Evolutionary conservation across 30 jellyfish, hydroid and myxozoan species (phyloP).

Genomic region (Hydractinia echinata): DNA sequence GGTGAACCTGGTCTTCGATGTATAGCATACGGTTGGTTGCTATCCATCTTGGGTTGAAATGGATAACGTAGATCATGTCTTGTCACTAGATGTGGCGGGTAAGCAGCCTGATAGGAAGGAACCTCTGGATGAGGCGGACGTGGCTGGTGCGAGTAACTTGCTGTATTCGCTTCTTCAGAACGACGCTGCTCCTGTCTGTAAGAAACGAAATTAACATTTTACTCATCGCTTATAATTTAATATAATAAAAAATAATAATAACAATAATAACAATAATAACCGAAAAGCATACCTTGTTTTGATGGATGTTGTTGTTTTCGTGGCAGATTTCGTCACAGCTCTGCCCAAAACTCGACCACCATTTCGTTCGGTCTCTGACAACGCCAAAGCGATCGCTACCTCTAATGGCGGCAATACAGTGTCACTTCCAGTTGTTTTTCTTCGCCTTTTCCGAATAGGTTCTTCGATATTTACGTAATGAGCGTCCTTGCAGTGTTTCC

Average conservation of each 20-base stretch:
- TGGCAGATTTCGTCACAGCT: slow-evolving; percentile 9
- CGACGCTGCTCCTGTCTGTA: slow-evolving; percentile 10
- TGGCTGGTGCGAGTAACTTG: background rate
- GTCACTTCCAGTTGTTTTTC: slow-evolving; percentile 97
- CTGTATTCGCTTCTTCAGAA: background rate
- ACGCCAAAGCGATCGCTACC: slow-evolving; percentile 99
- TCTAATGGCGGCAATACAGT: slow-evolving; percentile 97
- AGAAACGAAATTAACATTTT: background rate
- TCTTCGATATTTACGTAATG: slow-evolving; percentile 94
- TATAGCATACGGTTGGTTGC: background rate
- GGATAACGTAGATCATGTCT: slow-evolving; percentile 18
- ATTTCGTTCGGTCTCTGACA: slow-evolving; percentile 84
- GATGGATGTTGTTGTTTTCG: slow-evolving; percentile 3
- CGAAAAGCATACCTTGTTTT: slow-evolving; percentile 12
- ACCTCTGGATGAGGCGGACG: background rate
- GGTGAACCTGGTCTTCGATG: background rate
- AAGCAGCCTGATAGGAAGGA: background rate
- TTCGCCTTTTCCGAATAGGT: slow-evolving; percentile 87
- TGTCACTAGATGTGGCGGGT: slow-evolving; percentile 11
- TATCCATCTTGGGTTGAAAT: slow-evolving; percentile 6
- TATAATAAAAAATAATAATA: background rate
- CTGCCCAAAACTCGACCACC: slow-evolving; percentile 98
- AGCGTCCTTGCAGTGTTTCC: slow-evolving; percentile 93
- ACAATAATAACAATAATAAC: background rate
- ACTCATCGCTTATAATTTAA: background rate